Evolutionary conservation across 2,113 vertebrate genomes (phyloP).

Genomic region (Columba janthina): DNA sequence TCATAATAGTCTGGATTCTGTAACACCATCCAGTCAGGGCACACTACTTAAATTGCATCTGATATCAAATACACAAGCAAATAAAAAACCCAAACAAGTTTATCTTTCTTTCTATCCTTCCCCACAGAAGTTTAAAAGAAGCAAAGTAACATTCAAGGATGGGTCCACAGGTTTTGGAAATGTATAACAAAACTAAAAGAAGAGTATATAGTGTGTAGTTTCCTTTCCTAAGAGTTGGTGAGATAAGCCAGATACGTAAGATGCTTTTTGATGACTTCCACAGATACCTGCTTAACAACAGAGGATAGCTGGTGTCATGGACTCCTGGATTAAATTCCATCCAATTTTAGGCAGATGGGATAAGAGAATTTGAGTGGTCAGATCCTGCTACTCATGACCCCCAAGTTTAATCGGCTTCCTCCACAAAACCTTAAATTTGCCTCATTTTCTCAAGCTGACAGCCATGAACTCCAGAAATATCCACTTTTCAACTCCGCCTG

Average conservation of each 20-base stretch:
- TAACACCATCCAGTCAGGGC: background rate
- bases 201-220: accelerated
- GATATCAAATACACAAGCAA: background rate
- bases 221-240: background rate
- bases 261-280: background rate
- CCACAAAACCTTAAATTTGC: background rate
- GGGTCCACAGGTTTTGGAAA: background rate
- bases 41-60: background rate
- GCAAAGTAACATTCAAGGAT: background rate
- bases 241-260: background rate
- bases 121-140: background rate
- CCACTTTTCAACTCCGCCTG: background rate
- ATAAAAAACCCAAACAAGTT: background rate
- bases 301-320: background rate
- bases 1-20: background rate
- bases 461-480: background rate
- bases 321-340: background rate
- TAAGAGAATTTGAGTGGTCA: background rate
- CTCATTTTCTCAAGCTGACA: background rate
- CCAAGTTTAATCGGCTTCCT: background rate
- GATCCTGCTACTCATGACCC: background rate
- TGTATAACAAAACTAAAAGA: background rate
- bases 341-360: background rate
- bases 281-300: background rate
- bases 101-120: background rate